A percentile compares a stretch with the other conserved stretches of the same genome.
phyloP scores from a whole-genome alignment of 2,113 vertebrate species.

The Thermophis baileyi region DNA sequence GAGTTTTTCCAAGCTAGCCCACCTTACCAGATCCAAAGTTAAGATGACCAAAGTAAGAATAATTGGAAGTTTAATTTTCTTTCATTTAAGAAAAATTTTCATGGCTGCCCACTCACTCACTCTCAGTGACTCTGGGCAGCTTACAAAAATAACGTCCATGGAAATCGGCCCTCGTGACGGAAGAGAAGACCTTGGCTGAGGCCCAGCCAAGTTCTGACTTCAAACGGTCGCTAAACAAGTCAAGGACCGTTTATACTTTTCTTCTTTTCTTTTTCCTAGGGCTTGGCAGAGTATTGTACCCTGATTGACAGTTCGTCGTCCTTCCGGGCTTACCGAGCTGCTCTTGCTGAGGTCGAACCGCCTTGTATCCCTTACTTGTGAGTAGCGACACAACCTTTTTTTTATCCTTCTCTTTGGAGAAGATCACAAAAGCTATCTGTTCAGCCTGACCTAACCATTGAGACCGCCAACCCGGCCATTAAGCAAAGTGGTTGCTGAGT shows the following conservation, averaged over 20 bases:
- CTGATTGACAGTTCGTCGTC: conserved; percentile 98
- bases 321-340: conserved; percentile 93
- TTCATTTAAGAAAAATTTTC: no score
- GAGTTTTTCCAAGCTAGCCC: not conserved
- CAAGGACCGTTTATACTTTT: not conserved
- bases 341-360: conserved; percentile 93
- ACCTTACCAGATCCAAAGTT: not conserved
- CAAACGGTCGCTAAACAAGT: not conserved
- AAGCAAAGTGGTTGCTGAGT: not conserved
- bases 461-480: not conserved
- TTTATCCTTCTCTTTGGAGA: no score
- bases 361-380: conserved; percentile 97
- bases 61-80: not conserved
- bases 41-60: not conserved
- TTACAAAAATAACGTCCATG: not conserved
- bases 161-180: not conserved
- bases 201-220: not conserved
- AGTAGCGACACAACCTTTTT: conserved; percentile 54
- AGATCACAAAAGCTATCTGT: not conserved
- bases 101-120: no score
- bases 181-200: not conserved
- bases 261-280: conserved; percentile 61
- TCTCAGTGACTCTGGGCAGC: not conserved
- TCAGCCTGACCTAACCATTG: not conserved
- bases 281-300: conserved; percentile 96